Percentiles rank a stretch among this genome's conserved stretches.
Conservation (phyloP, 2,797 vertebrate species). For the Distichodus sexfasciatus region DNA sequence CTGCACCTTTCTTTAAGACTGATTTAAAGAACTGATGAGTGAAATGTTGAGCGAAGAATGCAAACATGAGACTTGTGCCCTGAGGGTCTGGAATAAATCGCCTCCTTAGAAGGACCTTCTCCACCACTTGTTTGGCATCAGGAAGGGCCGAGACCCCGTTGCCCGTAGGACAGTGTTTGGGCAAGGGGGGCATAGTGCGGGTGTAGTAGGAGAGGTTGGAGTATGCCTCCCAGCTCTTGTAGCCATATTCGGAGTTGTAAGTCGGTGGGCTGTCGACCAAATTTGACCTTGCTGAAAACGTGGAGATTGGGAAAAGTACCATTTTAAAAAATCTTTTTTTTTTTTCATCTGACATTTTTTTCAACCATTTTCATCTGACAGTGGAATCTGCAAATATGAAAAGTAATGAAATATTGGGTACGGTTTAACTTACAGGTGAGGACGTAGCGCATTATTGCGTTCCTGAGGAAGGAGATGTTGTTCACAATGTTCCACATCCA, state of each 20-base stretch:
- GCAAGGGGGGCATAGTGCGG: constrained; percentile 85
- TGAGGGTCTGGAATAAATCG: constrained; percentile 94
- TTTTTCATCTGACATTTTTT: too few relatives aligned
- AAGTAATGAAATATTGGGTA: too few relatives aligned
- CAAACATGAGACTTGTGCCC: constrained; percentile 92
- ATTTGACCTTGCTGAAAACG: constrained; percentile 70
- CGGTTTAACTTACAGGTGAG: constrained; percentile 41
- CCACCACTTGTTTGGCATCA: constrained; percentile 81
- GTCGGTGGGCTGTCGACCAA: constrained; percentile 93
- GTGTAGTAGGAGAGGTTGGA: constrained; percentile 94
- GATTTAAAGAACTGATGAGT: constrained; percentile 97
- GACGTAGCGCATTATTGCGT: constrained; percentile 87
- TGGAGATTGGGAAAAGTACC: not conserved
- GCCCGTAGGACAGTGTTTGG: constrained; percentile 86
- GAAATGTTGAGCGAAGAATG: constrained; percentile 97
- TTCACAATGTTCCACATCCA: constrained; percentile 92
- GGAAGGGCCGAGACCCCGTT: constrained; percentile 91
- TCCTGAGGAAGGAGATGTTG: constrained; percentile 84
- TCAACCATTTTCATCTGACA: too few relatives aligned
- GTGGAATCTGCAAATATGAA: too few relatives aligned
- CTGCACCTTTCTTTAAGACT: constrained; percentile 86
- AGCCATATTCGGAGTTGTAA: constrained; percentile 85
- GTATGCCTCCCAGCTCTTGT: constrained; percentile 94
- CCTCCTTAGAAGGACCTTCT: constrained; percentile 85
- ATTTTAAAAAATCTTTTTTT: not conserved